Conservation (phyloP, 2,797 vertebrate genomes). For the Gymnoscopelus microlampas region DNA sequence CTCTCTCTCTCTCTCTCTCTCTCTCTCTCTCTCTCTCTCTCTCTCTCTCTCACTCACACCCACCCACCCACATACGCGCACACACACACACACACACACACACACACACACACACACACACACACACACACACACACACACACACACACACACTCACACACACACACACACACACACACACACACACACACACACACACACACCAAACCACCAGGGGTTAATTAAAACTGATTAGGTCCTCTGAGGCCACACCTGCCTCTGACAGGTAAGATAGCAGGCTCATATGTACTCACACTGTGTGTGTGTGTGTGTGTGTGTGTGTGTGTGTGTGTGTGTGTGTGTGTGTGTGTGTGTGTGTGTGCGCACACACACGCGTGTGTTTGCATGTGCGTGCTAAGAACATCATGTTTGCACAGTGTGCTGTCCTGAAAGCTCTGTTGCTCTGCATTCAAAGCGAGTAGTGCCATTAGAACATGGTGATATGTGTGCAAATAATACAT, state of each 20-base stretch:
- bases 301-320: slow-evolving; percentile 29
- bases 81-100: slow-evolving; percentile 3
- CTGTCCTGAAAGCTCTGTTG: slow-evolving; percentile 44
- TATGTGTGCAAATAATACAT: background rate
- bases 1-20: slow-evolving; percentile 10
- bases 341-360: slow-evolving; percentile 8
- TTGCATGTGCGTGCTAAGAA: slow-evolving; percentile 49
- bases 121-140: slow-evolving; percentile 17
- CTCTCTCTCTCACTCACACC: background rate
- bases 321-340: slow-evolving; percentile 38
- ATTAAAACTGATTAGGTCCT: slow-evolving; percentile 87
- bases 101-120: slow-evolving; percentile 38
- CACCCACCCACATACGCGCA: no score
- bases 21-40: slow-evolving; percentile 4
- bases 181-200: slow-evolving; percentile 19
- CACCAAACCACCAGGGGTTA: slow-evolving; percentile 74
- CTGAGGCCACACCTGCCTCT: slow-evolving; percentile 81
- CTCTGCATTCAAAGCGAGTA: slow-evolving; percentile 37
- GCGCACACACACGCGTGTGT: slow-evolving; percentile 29
- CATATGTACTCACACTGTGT: slow-evolving; percentile 61
- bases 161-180: slow-evolving; percentile 24
- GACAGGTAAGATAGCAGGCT: slow-evolving; percentile 76
- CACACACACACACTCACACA: slow-evolving; percentile 37
- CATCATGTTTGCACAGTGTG: slow-evolving; percentile 61
- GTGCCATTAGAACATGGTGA: slow-evolving; percentile 48